Conservation (phyloP, 23 tunicate genomes). For the Botrylloides violaceus region DNA sequence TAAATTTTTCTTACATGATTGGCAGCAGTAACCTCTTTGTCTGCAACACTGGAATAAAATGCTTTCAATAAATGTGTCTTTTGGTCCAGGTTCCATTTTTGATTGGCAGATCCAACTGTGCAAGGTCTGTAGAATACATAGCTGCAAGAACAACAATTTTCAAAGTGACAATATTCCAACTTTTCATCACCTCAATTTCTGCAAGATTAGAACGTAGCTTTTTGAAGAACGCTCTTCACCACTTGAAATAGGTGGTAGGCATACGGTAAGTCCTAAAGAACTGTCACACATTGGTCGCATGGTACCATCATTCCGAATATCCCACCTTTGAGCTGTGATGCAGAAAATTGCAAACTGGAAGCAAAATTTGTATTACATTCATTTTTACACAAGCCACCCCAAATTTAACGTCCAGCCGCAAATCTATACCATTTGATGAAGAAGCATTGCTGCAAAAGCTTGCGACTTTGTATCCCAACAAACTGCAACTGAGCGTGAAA, state of each 20-base stretch:
- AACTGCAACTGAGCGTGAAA: not conserved
- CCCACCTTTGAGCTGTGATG: conserved; percentile 67
- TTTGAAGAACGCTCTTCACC: conserved; percentile 29
- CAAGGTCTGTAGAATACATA: conserved; percentile 21
- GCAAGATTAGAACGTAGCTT: conserved; percentile 28
- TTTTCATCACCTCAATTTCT: conserved; percentile 31
- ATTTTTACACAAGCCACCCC: too few relatives aligned
- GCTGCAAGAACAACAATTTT: not conserved
- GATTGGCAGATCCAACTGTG: conserved; percentile 60
- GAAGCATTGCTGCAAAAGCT: too few relatives aligned
- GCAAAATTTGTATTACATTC: not conserved
- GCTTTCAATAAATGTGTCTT: conserved; percentile 23
- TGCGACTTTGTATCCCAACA: too few relatives aligned
- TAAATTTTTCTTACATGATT: conserved; percentile 70
- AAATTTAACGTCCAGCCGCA: too few relatives aligned
- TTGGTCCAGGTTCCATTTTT: conserved; percentile 51
- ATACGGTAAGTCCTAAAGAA: conserved; percentile 40
- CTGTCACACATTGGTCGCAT: conserved; percentile 38
- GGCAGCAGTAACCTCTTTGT: conserved; percentile 81
- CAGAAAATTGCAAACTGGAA: not conserved
- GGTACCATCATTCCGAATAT: conserved; percentile 43
- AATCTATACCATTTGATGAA: too few relatives aligned
- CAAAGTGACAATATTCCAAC: conserved; percentile 6
- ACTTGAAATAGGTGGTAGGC: conserved; percentile 32
- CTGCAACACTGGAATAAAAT: conserved; percentile 32